Base-by-base conservation (phyloP, 2,797 vertebrate genomes). In the Columba guinea region DNA sequence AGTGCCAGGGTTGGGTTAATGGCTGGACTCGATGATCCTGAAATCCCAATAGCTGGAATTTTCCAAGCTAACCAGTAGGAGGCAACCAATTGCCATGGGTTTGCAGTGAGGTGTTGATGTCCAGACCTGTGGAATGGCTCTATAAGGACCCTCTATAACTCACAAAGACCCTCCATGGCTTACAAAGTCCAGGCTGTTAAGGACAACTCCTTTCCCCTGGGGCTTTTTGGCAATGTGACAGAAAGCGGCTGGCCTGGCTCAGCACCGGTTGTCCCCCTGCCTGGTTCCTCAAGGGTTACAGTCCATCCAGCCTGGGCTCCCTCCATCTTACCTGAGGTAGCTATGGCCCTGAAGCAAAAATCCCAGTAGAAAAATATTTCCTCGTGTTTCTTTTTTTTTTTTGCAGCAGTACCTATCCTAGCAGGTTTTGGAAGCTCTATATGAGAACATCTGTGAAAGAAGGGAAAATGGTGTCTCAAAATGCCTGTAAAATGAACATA, bases 401-500 rank as follows among this genome's bases (percentile, higher is more conserved):
- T 35, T 74, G 20, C 64, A 69, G 79, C 44, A 76, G 22, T 56
- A 75, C 79, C 82, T 86, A 10, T 59, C 74, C 77, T 67, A 59
- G 64, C 67, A 67, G 69, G 64, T 64, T 74, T 86, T 8, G 5
- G 69, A 85, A 96, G 69, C 48, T 65, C 34, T 68, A 13, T 56
- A 19, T 13, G 37, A 68, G 62, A 81, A 65, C 62, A 75, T 62
- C 55, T 84, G 56, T 81, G 87, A 81, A 91, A 77, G 35, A 91
- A 39, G 46, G 64, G 65, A 34, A 93, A 84, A 86, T 32, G 20
- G 51, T 89, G 46, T 63, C 82, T 84, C 94, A 69, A 84, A 89
- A 87, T 65, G 73, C 65, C 87, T 78, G 41, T 81, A 84, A 92
- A 95, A 94, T 46, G 67, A 90, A 67, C 75, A 51, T 70, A 77